phyloP scores from a whole-genome alignment of 2,113 vertebrate species.

The Egretta garzetta region DNA sequence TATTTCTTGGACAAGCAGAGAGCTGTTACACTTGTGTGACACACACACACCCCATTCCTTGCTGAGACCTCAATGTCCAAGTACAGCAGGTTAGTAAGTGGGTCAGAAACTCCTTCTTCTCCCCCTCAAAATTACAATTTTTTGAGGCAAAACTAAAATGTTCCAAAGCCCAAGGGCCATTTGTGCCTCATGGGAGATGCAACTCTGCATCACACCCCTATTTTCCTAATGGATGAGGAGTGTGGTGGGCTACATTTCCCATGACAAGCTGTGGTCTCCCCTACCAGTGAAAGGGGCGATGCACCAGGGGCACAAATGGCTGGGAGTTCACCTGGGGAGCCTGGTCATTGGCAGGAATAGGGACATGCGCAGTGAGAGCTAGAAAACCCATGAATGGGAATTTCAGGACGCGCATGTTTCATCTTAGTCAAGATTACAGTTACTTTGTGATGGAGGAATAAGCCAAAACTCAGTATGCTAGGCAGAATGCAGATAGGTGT shows the following conservation, averaged over 20 bases:
- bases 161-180: neutral
- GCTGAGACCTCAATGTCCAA: neutral
- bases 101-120: neutral
- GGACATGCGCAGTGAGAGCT: neutral
- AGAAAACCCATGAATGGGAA: neutral
- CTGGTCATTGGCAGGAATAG: neutral
- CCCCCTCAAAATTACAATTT: neutral
- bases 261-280: neutral
- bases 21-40: neutral
- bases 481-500: neutral
- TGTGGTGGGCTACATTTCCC: neutral
- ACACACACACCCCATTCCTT: neutral
- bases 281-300: neutral
- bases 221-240: neutral
- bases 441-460: neutral
- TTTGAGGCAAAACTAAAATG: neutral
- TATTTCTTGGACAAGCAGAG: neutral
- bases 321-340: neutral
- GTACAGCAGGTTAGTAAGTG: neutral
- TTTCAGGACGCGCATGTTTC: neutral
- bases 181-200: neutral
- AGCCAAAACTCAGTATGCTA: neutral
- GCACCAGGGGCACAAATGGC: neutral
- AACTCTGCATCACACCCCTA: neutral
- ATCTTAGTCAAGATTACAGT: neutral